phyloP scores from a whole-genome alignment of 2,113 vertebrate species.

The Pipa parva region DNA sequence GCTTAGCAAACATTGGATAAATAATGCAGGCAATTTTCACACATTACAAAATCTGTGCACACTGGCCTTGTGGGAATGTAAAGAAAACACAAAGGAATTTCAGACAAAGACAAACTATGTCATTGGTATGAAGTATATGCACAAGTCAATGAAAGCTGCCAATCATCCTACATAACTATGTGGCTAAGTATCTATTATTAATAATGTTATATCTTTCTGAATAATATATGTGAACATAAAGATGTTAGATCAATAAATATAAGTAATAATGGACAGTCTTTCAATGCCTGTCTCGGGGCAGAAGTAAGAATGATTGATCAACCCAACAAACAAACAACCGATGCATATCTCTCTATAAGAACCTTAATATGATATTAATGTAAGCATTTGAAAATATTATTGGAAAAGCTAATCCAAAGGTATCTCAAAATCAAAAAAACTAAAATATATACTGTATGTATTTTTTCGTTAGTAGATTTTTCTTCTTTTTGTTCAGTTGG shows the following conservation, averaged over 20 bases:
- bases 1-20: too few relatives aligned
- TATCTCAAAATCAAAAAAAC: too few relatives aligned
- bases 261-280: conserved; percentile 40
- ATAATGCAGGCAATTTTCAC: too few relatives aligned
- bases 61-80: too few relatives aligned
- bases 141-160: conserved; percentile 39
- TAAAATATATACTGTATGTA: too few relatives aligned
- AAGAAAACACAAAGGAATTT: not conserved
- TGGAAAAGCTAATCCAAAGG: too few relatives aligned
- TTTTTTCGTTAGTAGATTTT: too few relatives aligned
- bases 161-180: conserved; percentile 44
- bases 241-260: conserved; percentile 42
- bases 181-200: conserved; percentile 51
- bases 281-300: conserved; percentile 14
- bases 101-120: not conserved
- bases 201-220: conserved; percentile 43
- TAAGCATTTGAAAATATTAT: not conserved
- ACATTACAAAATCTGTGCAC: too few relatives aligned
- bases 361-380: conserved; percentile 9
- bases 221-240: conserved; percentile 39
- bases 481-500: too few relatives aligned
- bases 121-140: not conserved
- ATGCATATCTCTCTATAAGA: conserved; percentile 3
- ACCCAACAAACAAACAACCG: not conserved
- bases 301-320: conserved; percentile 39